Percentiles rank a stretch among this genome's conserved stretches.
These are phyloP conservation scores for Drosophila tristis DNA, from an alignment of 1,140 invertebrate genomes.

Conservation along the genomic window DNA sequence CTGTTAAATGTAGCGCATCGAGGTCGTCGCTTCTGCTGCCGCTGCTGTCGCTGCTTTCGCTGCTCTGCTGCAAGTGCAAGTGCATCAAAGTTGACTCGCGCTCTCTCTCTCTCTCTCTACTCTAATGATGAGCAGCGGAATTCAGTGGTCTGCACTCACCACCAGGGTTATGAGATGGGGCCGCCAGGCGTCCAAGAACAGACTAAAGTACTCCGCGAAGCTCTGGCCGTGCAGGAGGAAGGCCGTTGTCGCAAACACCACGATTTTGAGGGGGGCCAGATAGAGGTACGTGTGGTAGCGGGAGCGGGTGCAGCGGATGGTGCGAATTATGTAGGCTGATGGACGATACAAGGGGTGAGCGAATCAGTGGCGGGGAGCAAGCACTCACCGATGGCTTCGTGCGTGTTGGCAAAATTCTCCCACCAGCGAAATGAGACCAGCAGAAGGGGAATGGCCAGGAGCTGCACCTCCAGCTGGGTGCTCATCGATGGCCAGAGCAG, in stretches of 20 bases:
- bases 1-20: constrained; percentile 32
- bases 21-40: constrained; percentile 31
- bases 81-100: neutral
- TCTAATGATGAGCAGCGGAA: constrained; percentile 12
- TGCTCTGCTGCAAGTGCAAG: constrained; percentile 36
- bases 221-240: constrained; percentile 86
- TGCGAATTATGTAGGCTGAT: constrained; percentile 69
- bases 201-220: constrained; percentile 86
- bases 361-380: neutral
- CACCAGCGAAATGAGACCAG: constrained; percentile 93
- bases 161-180: constrained; percentile 86
- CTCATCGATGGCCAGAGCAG: constrained; percentile 88
- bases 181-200: constrained; percentile 85
- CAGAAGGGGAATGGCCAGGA: constrained; percentile 88
- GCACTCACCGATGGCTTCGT: constrained; percentile 83
- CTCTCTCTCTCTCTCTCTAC: neutral
- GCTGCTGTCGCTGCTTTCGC: constrained; percentile 1
- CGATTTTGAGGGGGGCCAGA: constrained; percentile 88
- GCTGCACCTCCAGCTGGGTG: constrained; percentile 85
- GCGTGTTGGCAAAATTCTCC: constrained; percentile 90
- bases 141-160: constrained; percentile 74
- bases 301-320: constrained; percentile 84
- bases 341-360: neutral
- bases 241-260: constrained; percentile 86
- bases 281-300: constrained; percentile 90